Evolutionary conservation across 2,888 invertebrate species (phyloP).

Genomic region (Neoascia interrupta): DNA sequence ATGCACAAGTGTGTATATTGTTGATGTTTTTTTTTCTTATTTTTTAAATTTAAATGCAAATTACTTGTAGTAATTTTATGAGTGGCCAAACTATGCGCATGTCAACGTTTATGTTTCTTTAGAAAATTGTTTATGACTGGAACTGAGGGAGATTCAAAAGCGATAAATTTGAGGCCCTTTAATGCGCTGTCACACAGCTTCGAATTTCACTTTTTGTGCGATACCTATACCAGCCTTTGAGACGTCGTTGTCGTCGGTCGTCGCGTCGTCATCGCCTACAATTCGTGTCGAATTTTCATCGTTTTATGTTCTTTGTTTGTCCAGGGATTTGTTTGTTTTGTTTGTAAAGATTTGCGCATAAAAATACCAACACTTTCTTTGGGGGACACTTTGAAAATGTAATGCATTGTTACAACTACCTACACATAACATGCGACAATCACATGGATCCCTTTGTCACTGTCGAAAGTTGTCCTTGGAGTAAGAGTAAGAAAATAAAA

Average conservation of each 20-base stretch:
- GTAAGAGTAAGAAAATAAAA: too few species aligned
- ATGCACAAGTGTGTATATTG: background rate
- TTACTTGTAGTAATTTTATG: constrained; percentile 60
- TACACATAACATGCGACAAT: too few species aligned
- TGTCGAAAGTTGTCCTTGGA: too few species aligned
- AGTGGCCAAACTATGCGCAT: constrained; percentile 60
- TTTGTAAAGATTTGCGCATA: constrained; percentile 39
- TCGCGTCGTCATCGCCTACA: constrained; percentile 49
- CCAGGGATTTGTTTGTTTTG: constrained; percentile 46
- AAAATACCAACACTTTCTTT: too few species aligned
- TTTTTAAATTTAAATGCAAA: constrained; percentile 68
- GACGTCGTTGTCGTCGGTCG: constrained; percentile 3
- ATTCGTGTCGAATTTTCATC: constrained; percentile 59
- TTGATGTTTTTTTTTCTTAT: background rate
- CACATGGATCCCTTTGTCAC: too few species aligned
- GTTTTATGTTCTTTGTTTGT: constrained; percentile 12
- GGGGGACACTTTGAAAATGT: too few species aligned
- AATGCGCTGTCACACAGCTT: constrained; percentile 68
- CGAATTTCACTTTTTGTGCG: constrained; percentile 63
- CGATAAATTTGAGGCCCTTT: constrained; percentile 68
- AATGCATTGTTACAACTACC: too few species aligned
- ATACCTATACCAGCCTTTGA: constrained; percentile 5
- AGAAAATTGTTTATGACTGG: constrained; percentile 57
- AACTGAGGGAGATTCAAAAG: constrained; percentile 58
- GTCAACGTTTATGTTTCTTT: constrained; percentile 66